These are phyloP conservation scores for Promerops cafer DNA, from an alignment of 2,113 vertebrate species.

Conservation along the genomic window DNA sequence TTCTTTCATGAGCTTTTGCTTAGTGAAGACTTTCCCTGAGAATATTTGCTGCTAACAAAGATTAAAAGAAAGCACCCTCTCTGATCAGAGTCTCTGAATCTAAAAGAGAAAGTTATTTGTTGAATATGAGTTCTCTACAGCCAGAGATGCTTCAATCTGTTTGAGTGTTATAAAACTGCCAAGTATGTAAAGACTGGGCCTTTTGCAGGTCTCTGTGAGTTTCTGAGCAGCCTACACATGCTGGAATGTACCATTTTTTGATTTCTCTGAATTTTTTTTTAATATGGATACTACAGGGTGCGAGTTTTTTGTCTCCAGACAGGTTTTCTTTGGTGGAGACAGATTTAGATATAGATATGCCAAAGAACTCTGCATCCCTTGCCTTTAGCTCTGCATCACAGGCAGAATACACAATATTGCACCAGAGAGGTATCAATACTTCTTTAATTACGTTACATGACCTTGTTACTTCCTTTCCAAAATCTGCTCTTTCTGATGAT, in stretches of 20 bases:
- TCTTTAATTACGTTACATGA: neutral
- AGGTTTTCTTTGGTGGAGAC: neutral
- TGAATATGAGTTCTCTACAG: neutral
- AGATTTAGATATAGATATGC: rapidly evolving
- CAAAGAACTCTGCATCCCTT: neutral
- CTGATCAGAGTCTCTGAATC: neutral
- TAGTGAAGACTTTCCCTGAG: neutral
- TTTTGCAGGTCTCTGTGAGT: neutral
- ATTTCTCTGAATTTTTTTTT: neutral
- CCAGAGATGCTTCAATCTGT: neutral
- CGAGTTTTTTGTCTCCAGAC: neutral
- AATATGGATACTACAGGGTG: neutral
- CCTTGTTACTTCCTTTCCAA: neutral
- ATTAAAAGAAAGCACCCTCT: neutral
- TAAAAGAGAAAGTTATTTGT: neutral
- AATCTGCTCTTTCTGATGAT: neutral
- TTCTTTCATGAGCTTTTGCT: neutral
- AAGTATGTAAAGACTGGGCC: neutral
- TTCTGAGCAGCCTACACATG: neutral
- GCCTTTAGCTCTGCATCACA: neutral
- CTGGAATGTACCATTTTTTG: neutral
- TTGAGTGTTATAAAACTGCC: neutral
- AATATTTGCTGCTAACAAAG: neutral
- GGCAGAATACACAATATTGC: neutral
- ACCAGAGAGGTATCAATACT: neutral